Percentiles rank a stretch among this genome's conserved stretches.
phyloP scores from a whole-genome alignment of 1,140 invertebrate species.

The Coptotermes formosanus region DNA sequence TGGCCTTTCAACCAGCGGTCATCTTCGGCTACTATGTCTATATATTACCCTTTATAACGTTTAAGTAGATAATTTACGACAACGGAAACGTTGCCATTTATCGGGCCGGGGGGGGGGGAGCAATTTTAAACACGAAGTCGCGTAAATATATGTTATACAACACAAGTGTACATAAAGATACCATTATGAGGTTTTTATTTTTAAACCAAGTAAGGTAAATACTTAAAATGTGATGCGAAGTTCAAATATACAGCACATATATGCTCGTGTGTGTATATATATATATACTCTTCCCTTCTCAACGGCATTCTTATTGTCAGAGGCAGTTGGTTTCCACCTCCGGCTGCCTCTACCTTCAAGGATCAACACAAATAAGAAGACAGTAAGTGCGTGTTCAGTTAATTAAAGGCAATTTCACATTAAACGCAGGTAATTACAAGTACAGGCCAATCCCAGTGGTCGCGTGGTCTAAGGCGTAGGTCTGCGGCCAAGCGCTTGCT shows the following conservation, averaged over 20 bases:
- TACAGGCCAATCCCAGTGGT: too few relatives aligned
- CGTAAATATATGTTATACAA: not conserved
- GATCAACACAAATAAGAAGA: not conserved
- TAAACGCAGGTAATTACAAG: not conserved
- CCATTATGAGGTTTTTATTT: not conserved
- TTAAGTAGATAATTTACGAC: constrained; percentile 16
- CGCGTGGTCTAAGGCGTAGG: too few relatives aligned
- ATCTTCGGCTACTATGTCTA: not conserved
- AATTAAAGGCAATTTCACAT: not conserved
- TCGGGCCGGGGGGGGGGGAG: not conserved
- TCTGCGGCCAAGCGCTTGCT: too few relatives aligned
- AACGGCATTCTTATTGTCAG: not conserved
- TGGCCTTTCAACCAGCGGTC: not conserved
- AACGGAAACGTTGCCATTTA: too few relatives aligned
- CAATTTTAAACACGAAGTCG: not conserved
- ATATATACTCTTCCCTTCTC: too few relatives aligned
- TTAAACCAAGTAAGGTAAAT: not conserved
- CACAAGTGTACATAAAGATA: not conserved
- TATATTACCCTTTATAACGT: not conserved
- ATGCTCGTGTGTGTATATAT: not conserved
- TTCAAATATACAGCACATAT: not conserved
- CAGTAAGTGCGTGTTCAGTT: not conserved
- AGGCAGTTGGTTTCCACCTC: not conserved
- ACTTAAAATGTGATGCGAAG: not conserved
- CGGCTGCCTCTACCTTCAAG: not conserved